A percentile compares a stretch with the other conserved stretches of the same genome.
These are phyloP conservation scores for Idaea dimidiata DNA, from an alignment of 2,888 invertebrate genomes.

Conservation along the genomic window DNA sequence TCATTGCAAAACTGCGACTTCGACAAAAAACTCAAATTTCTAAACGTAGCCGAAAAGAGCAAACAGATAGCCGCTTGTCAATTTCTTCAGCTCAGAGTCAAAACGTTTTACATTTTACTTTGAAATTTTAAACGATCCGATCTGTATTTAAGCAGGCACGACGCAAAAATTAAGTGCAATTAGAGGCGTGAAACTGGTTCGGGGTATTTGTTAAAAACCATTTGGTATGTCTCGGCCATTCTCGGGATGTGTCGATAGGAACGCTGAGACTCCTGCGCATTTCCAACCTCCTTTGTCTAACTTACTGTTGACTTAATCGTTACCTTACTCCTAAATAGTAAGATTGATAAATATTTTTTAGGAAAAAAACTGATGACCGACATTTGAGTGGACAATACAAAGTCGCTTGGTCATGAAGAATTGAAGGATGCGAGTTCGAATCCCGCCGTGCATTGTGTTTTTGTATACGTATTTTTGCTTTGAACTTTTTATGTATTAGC, in stretches of 20 bases:
- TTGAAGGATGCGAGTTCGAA: too few species aligned
- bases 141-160: slow-evolving; percentile 71
- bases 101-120: slow-evolving; percentile 32
- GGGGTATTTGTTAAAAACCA: slow-evolving; percentile 66
- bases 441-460: too few species aligned
- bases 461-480: too few species aligned
- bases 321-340: slow-evolving; percentile 3
- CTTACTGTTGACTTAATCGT: slow-evolving; percentile 27
- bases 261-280: slow-evolving; percentile 38
- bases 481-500: too few species aligned
- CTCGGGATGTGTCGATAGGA: slow-evolving; percentile 60
- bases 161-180: slow-evolving; percentile 73
- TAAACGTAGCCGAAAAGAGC: slow-evolving; percentile 11
- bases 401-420: too few species aligned
- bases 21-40: slow-evolving; percentile 12
- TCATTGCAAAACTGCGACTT: slow-evolving; percentile 15
- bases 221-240: slow-evolving; percentile 50
- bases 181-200: slow-evolving; percentile 68
- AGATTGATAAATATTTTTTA: too few species aligned
- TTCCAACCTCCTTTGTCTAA: slow-evolving; percentile 21
- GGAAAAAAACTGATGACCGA: too few species aligned
- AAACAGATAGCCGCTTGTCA: slow-evolving; percentile 22
- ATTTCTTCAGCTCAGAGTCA: slow-evolving; percentile 22
- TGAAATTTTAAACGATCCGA: slow-evolving; percentile 53
- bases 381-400: too few species aligned